Conservation (phyloP, 1,140 invertebrate species). For the Tetragonula clypearis region DNA sequence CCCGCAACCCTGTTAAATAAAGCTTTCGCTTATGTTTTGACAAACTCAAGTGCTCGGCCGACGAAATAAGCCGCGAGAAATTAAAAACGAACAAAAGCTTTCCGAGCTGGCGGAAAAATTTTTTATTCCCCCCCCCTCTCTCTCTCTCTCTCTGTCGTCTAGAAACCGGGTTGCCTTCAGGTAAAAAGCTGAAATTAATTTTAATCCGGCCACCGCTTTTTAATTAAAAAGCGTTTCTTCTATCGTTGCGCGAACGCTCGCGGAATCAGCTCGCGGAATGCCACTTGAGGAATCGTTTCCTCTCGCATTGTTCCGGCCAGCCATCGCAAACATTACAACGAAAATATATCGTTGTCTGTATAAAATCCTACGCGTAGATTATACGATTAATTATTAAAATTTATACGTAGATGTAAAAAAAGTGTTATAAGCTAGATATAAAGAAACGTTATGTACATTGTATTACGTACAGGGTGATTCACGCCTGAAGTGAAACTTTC, state of each 20-base stretch:
- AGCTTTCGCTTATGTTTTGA: conserved; percentile 47
- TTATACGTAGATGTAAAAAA: too few relatives aligned
- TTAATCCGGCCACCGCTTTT: not conserved
- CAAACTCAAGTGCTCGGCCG: conserved; percentile 29
- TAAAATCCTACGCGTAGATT: too few relatives aligned
- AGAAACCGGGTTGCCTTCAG: not conserved
- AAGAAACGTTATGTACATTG: too few relatives aligned
- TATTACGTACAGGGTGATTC: too few relatives aligned
- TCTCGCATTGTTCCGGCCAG: not conserved
- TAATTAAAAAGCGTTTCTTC: not conserved
- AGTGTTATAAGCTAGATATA: too few relatives aligned
- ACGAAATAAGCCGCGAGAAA: conserved; percentile 23
- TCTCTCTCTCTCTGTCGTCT: too few relatives aligned
- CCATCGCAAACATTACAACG: too few relatives aligned
- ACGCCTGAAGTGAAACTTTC: too few relatives aligned
- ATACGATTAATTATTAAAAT: too few relatives aligned
- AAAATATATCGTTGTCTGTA: too few relatives aligned
- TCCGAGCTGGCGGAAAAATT: not conserved
- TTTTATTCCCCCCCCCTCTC: too few relatives aligned
- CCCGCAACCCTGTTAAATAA: conserved; percentile 37
- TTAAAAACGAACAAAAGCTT: conserved; percentile 15
- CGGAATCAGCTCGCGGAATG: not conserved
- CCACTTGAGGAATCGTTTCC: not conserved
- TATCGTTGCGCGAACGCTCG: not conserved
- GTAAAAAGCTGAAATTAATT: not conserved